Base-by-base conservation (phyloP, 2,113 vertebrate species). In the Spilogale gracilis region DNA sequence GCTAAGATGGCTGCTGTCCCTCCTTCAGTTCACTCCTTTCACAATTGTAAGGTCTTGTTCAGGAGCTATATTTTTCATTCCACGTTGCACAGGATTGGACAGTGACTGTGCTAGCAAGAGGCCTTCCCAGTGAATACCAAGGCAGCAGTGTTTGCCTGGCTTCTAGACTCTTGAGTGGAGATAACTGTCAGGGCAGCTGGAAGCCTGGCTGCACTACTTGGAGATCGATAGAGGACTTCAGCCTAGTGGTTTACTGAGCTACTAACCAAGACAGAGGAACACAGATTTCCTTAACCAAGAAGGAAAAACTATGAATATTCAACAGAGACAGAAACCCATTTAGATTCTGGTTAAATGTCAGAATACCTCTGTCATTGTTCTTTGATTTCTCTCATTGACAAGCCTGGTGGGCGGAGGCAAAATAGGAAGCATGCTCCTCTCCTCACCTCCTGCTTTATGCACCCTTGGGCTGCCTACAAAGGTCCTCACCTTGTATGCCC, bases 161-260 rank as follows among this genome's bases (percentile, higher is more conserved):
- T 95, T 30, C 83, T 60, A 32, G 63, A 14, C 67, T 90, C 90
- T 89, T 89, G 71, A 92, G 76, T 38, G 16, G 87, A 95, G 63
- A 69, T 20, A 1, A 94, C 78, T 50, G 76, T 80, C 84, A 45
- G 82, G 76, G 58, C 87, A 95, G 80, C 87, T 87, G 78, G 52
- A 88, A 97, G 74, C 69, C 21, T 90, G 83, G 38, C 94, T 84
- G 50, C 79, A 73, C 69, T 97, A 52, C 69, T 25, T 80, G 52
- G 67, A 91, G 91, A 98, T 97, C 94, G 96, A 97, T 78, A 97
- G 54, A n/a, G 21, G 84, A 87, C 93, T 86, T 91, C 48, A 90
- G 48, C 71, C 84, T 27, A n/a, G 85, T 38, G 61, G 79, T 94
- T 25, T 61, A 43, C 48, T 48, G 61, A 95, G 81, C 60, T 85